Percentiles rank a stretch among this genome's conserved stretches.
These are phyloP conservation scores for Eubucco bourcierii DNA, from an alignment of 2,113 vertebrate genomes.

Conservation along the genomic window DNA sequence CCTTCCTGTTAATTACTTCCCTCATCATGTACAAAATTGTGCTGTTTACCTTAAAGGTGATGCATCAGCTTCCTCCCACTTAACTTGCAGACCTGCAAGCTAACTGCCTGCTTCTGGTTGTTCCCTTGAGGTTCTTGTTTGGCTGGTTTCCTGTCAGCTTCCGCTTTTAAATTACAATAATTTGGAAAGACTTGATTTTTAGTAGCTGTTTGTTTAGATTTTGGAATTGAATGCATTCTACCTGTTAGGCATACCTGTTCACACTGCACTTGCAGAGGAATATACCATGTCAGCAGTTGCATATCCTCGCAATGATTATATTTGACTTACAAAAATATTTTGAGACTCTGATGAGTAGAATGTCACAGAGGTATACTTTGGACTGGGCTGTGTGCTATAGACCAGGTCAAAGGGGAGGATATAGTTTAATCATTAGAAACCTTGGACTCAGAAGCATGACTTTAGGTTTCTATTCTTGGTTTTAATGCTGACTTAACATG, in stretches of 20 bases:
- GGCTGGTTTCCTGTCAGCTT: conserved; percentile 47
- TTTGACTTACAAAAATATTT: background rate
- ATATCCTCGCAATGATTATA: background rate
- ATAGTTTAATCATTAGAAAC: conserved; percentile 60
- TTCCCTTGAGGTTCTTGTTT: conserved; percentile 41
- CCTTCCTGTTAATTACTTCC: conserved; percentile 55
- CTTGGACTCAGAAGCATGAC: conserved; percentile 15
- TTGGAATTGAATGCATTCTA: conserved; percentile 34
- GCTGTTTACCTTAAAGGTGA: conserved; percentile 62
- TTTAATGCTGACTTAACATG: conserved; percentile 41
- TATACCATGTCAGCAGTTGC: background rate
- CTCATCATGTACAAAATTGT: conserved; percentile 52
- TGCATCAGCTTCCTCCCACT: conserved; percentile 15
- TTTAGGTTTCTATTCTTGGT: conserved; percentile 54
- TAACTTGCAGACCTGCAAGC: conserved; percentile 50
- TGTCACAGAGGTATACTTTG: conserved; percentile 26
- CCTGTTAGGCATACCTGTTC: background rate
- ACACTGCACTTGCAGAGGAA: conserved; percentile 1
- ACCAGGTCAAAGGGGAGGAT: conserved; percentile 32
- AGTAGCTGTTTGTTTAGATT: conserved; percentile 30
- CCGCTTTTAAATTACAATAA: conserved; percentile 26
- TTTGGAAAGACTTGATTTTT: background rate
- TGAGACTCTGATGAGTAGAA: background rate
- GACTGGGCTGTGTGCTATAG: background rate
- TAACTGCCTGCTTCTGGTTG: conserved; percentile 33